Conservation (phyloP, 2,888 invertebrate species). For the Tuberolachnus salignus region DNA sequence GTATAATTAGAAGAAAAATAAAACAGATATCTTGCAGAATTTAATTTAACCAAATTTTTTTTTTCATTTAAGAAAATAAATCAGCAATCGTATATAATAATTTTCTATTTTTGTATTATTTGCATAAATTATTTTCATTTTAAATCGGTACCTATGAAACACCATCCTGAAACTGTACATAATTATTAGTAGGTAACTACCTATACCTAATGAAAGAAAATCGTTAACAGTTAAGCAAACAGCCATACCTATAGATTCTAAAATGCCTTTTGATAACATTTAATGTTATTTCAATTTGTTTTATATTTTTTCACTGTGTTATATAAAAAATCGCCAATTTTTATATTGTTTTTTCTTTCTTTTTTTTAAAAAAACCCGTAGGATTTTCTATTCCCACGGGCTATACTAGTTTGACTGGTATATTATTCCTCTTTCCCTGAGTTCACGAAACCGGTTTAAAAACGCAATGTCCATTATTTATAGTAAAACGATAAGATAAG, state of each 20-base stretch:
- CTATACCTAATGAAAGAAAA: too few relatives aligned
- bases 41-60: background rate
- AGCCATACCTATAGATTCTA: too few relatives aligned
- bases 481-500: too few relatives aligned
- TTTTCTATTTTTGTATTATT: background rate
- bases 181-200: too few relatives aligned
- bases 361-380: too few relatives aligned
- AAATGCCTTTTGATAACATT: too few relatives aligned
- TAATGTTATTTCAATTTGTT: too few relatives aligned
- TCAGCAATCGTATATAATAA: background rate
- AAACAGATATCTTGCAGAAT: too few relatives aligned
- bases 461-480: background rate
- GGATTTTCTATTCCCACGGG: background rate
- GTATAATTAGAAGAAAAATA: background rate
- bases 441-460: conserved; percentile 24
- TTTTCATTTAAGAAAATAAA: conserved; percentile 1
- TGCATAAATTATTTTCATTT: background rate
- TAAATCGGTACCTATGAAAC: too few relatives aligned
- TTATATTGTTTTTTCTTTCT: too few relatives aligned
- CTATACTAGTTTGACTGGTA: conserved; percentile 34
- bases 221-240: too few relatives aligned
- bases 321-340: background rate
- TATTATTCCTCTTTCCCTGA: background rate
- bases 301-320: background rate
- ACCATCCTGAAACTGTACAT: too few relatives aligned